Base-by-base conservation (phyloP, 2,888 invertebrate genomes). In the Microplitis manilae region DNA sequence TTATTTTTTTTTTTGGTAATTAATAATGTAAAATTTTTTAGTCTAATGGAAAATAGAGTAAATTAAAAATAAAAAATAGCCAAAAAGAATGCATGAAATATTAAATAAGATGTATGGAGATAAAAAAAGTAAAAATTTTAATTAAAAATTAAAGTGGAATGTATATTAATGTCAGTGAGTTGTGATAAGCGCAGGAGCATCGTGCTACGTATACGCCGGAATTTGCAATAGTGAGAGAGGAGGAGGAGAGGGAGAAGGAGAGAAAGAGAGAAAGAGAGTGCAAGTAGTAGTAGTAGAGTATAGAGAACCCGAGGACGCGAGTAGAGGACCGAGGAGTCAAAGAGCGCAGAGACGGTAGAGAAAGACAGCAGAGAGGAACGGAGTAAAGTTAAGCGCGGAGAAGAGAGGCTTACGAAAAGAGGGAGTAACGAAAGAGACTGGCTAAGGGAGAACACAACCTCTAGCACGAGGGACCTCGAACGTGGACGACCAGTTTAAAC, bases 211-310 rank as follows among this genome's bases (percentile, higher is more conserved):
- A 80, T 83, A 73, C 78, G 79, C 79, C 81, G 84, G 85, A 84
- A 85, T 85, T 83, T 78, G 79, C 78, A 84, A 85, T 85, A 85
- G 78, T 73, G 74, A 59, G 60, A 62, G 17, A 38, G 68, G 38
- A 60, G 20, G 41, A 17, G 15, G 78, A 78, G 75, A 65, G 77
- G 75, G 79, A 75, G 69, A 69, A 68, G 68, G 79, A 72, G 76
- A 75, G 71, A 75, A 64, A 15, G 68, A 73, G 74, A 69, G 59
- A 69, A 61, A 79, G 64, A 77, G 62, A 68, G 73, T 59, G 76
- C 76, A 81, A 75, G 77, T 79, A 71, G 78, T 68, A 77, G 76
- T 77, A 78, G 73, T 77, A 65, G 67, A 68, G 78, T 77, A 75
- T 77, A 79, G 79, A 79, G 80, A 64, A 77, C 76, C 78, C 76